Evolutionary conservation across 92 coral and sea anemone genomes (phyloP).

Genomic region (Palythoa heliodiscus): DNA sequence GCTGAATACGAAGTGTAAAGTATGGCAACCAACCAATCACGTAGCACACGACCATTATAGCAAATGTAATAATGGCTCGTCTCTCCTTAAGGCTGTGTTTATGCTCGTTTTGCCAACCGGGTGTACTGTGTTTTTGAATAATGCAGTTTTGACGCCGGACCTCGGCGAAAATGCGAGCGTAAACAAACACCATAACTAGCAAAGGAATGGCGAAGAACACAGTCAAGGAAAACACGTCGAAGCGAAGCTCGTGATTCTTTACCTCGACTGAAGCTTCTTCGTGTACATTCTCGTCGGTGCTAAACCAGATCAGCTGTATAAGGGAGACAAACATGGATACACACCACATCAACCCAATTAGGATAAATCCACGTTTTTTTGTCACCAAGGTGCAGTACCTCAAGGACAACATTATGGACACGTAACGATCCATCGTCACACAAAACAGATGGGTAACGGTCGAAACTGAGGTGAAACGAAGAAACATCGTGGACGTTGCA

Average conservation of each 20-base stretch:
- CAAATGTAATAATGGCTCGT: constrained; percentile 51
- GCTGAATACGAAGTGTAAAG: constrained; percentile 43
- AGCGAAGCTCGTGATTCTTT: constrained; percentile 43
- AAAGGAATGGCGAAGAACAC: constrained; percentile 49
- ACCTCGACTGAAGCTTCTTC: constrained; percentile 35
- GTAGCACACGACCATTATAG: constrained; percentile 51
- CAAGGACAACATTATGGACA: constrained; percentile 71
- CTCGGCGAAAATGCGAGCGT: constrained; percentile 37
- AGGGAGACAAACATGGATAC: constrained; percentile 50
- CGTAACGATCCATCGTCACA: constrained; percentile 79
- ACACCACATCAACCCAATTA: constrained; percentile 59
- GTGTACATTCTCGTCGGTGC: constrained; percentile 41
- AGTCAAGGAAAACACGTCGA: constrained; percentile 37
- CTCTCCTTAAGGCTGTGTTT: constrained; percentile 35
- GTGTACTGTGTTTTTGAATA: constrained; percentile 43
- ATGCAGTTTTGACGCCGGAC: constrained; percentile 50
- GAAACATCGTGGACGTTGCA: constrained; percentile 38
- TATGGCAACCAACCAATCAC: constrained; percentile 60
- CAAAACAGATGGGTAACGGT: constrained; percentile 72
- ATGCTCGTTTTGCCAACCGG: constrained; percentile 19
- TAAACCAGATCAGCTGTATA: constrained; percentile 69
- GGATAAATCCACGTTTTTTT: constrained; percentile 53
- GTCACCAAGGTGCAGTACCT: constrained; percentile 74
- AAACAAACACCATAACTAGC: constrained; percentile 44
- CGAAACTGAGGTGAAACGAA: constrained; percentile 69